Evolutionary conservation across 2,797 vertebrate genomes (phyloP).

Genomic region (Podarcis siculus): DNA sequence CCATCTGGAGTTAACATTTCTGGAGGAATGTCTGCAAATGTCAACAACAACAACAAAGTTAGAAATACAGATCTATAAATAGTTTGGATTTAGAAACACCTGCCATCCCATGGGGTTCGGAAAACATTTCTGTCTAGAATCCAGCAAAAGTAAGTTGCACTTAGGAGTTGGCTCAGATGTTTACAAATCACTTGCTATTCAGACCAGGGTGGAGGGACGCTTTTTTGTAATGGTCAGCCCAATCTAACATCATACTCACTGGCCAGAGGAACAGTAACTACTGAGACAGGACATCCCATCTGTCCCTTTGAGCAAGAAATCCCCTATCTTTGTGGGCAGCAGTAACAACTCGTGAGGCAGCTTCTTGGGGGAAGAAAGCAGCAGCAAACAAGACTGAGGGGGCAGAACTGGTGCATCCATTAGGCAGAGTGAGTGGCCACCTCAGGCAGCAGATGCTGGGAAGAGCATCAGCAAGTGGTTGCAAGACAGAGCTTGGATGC

Average conservation of each 20-base stretch:
- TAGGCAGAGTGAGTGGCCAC: too few species aligned
- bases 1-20: conserved; percentile 87
- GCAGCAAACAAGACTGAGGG: background rate
- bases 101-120: background rate
- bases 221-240: background rate
- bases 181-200: background rate
- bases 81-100: background rate
- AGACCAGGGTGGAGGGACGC: background rate
- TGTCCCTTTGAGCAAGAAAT: background rate
- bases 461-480: too few species aligned
- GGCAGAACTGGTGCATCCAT: too few species aligned
- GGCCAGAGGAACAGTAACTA: background rate
- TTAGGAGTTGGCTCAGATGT: too few species aligned
- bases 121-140: background rate
- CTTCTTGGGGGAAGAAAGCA: background rate
- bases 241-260: background rate
- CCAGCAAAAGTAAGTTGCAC: background rate
- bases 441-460: too few species aligned
- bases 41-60: background rate
- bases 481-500: too few species aligned
- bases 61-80: background rate
- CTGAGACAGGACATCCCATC: background rate
- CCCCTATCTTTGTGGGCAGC: background rate
- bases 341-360: background rate
- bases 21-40: conserved; percentile 86